Evolutionary conservation across 2,888 invertebrate species (phyloP).

Genomic region (Cinara cedri): DNA sequence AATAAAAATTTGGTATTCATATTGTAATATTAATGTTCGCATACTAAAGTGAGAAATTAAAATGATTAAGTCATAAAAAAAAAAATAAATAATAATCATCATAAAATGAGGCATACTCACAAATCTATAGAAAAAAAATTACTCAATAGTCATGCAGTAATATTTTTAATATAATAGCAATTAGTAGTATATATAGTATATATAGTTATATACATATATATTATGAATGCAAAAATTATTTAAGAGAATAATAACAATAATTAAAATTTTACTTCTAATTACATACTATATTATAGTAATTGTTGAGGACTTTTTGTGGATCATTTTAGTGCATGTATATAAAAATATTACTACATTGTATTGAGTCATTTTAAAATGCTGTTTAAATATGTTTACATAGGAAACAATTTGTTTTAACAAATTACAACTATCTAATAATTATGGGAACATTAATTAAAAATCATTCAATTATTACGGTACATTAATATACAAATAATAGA

Average conservation of each 20-base stretch:
- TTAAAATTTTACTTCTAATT: neutral
- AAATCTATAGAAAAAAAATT: neutral
- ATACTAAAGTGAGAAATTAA: slow-evolving; percentile 10
- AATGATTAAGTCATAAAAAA: neutral
- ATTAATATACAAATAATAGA: slow-evolving; percentile 22
- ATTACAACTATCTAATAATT: neutral
- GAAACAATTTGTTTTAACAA: slow-evolving; percentile 2
- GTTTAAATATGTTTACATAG: neutral
- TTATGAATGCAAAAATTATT: neutral
- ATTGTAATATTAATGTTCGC: slow-evolving; percentile 19
- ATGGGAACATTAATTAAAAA: neutral
- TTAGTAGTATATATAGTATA: neutral
- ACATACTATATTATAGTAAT: neutral
- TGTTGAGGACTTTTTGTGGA: no score
- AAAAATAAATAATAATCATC: neutral
- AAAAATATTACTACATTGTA: slow-evolving; percentile 11
- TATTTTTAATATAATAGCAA: slow-evolving; percentile 32
- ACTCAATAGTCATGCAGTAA: slow-evolving; percentile 36
- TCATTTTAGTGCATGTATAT: neutral
- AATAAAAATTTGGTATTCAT: neutral
- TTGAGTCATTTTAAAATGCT: neutral
- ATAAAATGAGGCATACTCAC: neutral
- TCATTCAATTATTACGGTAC: neutral
- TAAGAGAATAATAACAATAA: neutral
- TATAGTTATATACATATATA: neutral